Evolutionary conservation across 2,113 vertebrate species (phyloP), one percentile per base, ranked within the genome.

Genomic region (Eulacestoma nigropectus): DNA sequence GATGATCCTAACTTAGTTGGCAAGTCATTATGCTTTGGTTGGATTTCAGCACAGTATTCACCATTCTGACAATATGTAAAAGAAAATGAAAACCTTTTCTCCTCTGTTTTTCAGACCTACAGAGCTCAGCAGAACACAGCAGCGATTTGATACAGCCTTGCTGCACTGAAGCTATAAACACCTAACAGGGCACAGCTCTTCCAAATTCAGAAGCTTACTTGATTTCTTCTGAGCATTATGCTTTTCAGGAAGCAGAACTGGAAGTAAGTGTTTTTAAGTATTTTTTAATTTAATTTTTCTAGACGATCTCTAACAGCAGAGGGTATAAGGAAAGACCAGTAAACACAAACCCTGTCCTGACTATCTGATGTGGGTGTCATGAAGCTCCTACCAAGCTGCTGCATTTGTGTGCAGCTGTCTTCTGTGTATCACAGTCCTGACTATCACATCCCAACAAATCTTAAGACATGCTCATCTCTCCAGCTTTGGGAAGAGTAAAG

Each of bases 121-220:
- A 56, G 49, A 76, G 25, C 46, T 60, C 13, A 83, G 64, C 1
- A 4, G 32, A 78, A 68, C 0, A 7, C 77, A 91, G 63, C 26
- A 73, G 41, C 0, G 1, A 85, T 33, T n/a, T 65, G 21, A 68
- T 42, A 73, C 4, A 72, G 52, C 16, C 22, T 27, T 8, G 16
- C 16, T 41, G 46, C 3, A 60, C 63, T 41, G 47, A 75, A 70
- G 30, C 63, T 52, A 29, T 42, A 56, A 82, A 84, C 21, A 56
- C 0, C 0, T 7, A 72, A 68, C 10, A 62, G 10, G 20, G 21
- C 41, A 78, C 14, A 77, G 37, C 13, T 53, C 16, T n/a, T 64
- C 53, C 65, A 73, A 5, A 37, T 53, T 29, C 41, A 77, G 26
- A 81, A 46, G 39, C 16, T 87, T 47, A 52, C 41, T n/a, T 60